phyloP scores from a whole-genome alignment of 2,888 invertebrate species.

The Phaonia tiefii region DNA sequence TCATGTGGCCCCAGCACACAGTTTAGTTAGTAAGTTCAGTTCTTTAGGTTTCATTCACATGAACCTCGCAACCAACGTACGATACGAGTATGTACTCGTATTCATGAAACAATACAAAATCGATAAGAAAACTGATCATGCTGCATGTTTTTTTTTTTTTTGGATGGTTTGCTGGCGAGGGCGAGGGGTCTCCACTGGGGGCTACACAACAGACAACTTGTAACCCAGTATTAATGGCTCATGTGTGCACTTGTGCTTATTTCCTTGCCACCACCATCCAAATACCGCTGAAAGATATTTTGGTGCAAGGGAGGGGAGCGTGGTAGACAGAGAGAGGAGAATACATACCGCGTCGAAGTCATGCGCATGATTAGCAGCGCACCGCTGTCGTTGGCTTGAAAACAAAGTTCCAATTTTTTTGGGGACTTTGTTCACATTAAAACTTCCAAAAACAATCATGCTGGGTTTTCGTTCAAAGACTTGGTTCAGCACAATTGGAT shows the following conservation, averaged over 20 bases:
- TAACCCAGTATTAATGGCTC: conserved; percentile 13
- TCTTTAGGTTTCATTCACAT: conserved; percentile 32
- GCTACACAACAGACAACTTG: background rate
- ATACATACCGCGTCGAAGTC: conserved; percentile 5
- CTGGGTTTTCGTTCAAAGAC: conserved; percentile 49
- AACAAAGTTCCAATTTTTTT: conserved; percentile 4
- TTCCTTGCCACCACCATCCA: conserved; percentile 8
- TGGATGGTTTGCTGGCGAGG: background rate
- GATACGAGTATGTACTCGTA: background rate
- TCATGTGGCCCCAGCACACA: conserved; percentile 21
- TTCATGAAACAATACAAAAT: conserved; percentile 23
- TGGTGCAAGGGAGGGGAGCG: too few species aligned
- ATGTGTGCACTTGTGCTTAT: conserved; percentile 25
- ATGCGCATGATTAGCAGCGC: conserved; percentile 3
- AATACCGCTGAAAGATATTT: too few species aligned
- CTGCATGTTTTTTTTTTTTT: background rate
- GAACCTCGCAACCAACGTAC: background rate
- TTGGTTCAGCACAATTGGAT: too few species aligned
- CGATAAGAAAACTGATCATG: conserved; percentile 27
- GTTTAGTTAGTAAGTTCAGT: background rate
- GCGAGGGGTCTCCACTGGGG: background rate
- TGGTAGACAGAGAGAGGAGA: background rate
- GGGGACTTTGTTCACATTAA: conserved; percentile 28
- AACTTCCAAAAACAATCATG: conserved; percentile 43
- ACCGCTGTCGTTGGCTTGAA: background rate